Evolutionary conservation across 2,113 vertebrate species (phyloP).

Genomic region (Nymphicus hollandicus): DNA sequence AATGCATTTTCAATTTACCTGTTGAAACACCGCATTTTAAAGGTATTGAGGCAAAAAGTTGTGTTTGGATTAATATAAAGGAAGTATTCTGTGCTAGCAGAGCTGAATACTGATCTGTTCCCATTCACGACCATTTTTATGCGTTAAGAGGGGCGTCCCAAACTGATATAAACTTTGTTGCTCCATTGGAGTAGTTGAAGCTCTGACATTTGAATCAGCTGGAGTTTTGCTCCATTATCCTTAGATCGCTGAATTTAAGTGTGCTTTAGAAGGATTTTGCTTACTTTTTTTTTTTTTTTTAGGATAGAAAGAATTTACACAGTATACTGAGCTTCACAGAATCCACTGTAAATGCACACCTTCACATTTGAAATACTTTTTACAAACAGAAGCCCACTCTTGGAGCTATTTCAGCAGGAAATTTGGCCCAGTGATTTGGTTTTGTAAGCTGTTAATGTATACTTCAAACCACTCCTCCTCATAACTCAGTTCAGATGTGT

Average conservation of each 20-base stretch:
- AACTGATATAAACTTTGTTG: background rate
- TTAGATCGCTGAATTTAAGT: background rate
- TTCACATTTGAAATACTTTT: background rate
- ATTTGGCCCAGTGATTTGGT: background rate
- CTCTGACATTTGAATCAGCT: slow-evolving; percentile 9
- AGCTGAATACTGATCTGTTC: background rate
- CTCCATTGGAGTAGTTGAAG: background rate
- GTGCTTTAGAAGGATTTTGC: background rate
- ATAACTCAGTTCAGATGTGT: background rate
- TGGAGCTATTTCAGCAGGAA: background rate
- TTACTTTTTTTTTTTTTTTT: background rate
- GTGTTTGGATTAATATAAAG: background rate
- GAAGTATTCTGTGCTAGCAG: background rate
- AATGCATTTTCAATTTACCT: slow-evolving; percentile 24
- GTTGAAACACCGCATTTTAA: background rate
- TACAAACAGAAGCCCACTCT: background rate
- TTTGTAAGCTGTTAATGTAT: background rate
- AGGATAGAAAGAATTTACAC: background rate
- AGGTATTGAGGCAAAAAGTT: background rate
- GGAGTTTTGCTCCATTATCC: background rate
- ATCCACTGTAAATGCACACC: background rate
- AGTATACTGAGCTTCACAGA: background rate
- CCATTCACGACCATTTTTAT: background rate
- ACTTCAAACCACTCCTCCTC: background rate
- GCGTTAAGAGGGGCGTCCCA: background rate